Base-by-base conservation (phyloP, 2,113 vertebrate species). In the Rutilus rutilus region DNA sequence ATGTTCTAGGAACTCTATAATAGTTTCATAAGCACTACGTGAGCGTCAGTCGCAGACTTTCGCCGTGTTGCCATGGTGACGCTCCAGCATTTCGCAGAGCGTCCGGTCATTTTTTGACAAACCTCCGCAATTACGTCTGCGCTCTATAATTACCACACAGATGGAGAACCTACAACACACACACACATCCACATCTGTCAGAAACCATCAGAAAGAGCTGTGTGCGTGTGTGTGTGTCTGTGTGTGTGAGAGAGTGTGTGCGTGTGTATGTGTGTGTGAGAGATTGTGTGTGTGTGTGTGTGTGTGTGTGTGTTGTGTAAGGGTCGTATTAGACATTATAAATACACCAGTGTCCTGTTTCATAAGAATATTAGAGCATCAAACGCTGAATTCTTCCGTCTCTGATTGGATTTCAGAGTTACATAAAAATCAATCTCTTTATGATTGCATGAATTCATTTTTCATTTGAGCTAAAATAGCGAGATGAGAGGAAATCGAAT, bases 1-100 rank as follows among this genome's bases (percentile, higher is more conserved):
- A 19, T 47, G 42, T 64, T 47, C 39, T 25, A 11, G 9, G 30
- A 39, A 60, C 77, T n/a, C 33, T 17, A 3, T 3, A n/a, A 62
- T 79, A 62, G 77, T 42, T 79, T 79, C 11, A 39, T 42, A 79
- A 62, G 11, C 77, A 10, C 21, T 57, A 14, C 1, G 54, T 60
- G 14, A 80, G n/a, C 5, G 25, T 11, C 57, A 5, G 57, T 79
- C 78, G 25, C 59, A 11, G 10, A 42, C 54, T 84, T 84, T 52
- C 9, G 12, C 11, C 4, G 2, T 69, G 82, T 79, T 74, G 57
- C 75, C 71, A 87, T 59, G 82, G 77, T 39, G 75, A 87, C 47
- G 27, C 17, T 69, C 59, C 67, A 25, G 67, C 78, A 73, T 60
- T 25, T 33, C 23, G 30, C 64, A 21, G 19, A 80, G 60, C 10